Conservation (phyloP, 2,888 invertebrate species). For the Philereme vetulata region DNA sequence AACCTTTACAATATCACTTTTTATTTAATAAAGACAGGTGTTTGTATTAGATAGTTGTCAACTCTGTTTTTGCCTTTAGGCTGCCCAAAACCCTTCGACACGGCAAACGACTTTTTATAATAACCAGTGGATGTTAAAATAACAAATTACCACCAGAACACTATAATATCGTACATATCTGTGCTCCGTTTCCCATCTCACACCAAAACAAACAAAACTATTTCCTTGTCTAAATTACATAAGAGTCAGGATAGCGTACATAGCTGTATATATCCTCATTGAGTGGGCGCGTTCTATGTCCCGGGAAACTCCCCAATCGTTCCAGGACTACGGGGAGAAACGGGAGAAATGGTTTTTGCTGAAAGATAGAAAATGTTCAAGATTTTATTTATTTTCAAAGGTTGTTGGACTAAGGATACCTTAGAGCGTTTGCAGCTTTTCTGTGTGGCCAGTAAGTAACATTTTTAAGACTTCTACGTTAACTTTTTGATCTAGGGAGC, state of each 20-base stretch:
- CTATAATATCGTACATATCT: neutral
- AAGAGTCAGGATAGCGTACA: constrained; percentile 9
- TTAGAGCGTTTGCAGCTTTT: too few relatives aligned
- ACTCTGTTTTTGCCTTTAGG: too few relatives aligned
- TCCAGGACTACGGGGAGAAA: constrained; percentile 30
- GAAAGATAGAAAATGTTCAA: constrained; percentile 12
- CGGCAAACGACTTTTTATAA: too few relatives aligned
- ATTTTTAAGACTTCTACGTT: too few relatives aligned
- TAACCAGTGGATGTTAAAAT: too few relatives aligned
- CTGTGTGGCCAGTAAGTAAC: too few relatives aligned
- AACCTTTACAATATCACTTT: too few relatives aligned
- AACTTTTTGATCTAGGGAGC: too few relatives aligned
- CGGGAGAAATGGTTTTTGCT: constrained; percentile 8
- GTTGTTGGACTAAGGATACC: neutral
- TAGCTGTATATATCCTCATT: constrained; percentile 18
- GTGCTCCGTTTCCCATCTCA: constrained; percentile 7
- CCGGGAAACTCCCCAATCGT: constrained; percentile 34
- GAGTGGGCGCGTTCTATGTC: constrained; percentile 30
- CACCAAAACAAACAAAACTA: constrained; percentile 17
- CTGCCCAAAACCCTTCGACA: too few relatives aligned
- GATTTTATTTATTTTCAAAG: constrained; percentile 12
- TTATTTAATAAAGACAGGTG: too few relatives aligned
- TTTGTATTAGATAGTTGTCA: too few relatives aligned
- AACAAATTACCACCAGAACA: too few relatives aligned
- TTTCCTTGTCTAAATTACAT: constrained; percentile 29